phyloP scores from a whole-genome alignment of 2,797 vertebrate species.

The Rhynchotus rufescens region DNA sequence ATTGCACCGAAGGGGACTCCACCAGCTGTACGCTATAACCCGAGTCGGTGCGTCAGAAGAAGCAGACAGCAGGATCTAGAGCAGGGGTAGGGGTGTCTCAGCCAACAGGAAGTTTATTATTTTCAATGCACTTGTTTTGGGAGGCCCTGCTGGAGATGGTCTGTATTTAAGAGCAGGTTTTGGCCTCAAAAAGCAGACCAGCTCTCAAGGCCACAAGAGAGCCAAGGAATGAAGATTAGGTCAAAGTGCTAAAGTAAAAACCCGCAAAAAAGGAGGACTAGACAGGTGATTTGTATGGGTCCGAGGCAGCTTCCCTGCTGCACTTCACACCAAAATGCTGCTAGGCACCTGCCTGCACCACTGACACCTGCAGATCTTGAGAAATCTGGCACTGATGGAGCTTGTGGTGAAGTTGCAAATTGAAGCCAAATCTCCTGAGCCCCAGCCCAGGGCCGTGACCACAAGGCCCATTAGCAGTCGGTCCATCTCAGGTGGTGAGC shows the following conservation, averaged over 20 bases:
- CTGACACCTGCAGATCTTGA: not conserved
- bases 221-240: rapidly evolving
- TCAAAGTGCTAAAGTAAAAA: not conserved
- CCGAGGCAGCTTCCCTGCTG: not conserved
- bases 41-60: conserved; percentile 21
- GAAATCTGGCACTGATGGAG: not conserved
- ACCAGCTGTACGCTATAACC: conserved; percentile 50
- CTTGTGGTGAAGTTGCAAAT: not conserved
- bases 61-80: not conserved
- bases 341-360: not conserved
- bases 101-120: not conserved
- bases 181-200: not conserved
- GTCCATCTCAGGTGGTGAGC: rapidly evolving
- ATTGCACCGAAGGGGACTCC: conserved; percentile 44
- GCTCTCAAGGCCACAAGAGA: rapidly evolving
- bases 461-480: not conserved
- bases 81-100: conserved; percentile 12
- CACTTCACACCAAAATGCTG: not conserved
- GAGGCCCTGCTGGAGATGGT: not conserved
- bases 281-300: rapidly evolving
- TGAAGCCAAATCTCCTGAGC: not conserved
- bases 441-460: not conserved
- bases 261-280: not conserved
- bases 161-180: not conserved
- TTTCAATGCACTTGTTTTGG: conserved; percentile 14